These are phyloP conservation scores for Barbus barbus DNA, from an alignment of 2,113 vertebrate genomes.

Conservation along the genomic window DNA sequence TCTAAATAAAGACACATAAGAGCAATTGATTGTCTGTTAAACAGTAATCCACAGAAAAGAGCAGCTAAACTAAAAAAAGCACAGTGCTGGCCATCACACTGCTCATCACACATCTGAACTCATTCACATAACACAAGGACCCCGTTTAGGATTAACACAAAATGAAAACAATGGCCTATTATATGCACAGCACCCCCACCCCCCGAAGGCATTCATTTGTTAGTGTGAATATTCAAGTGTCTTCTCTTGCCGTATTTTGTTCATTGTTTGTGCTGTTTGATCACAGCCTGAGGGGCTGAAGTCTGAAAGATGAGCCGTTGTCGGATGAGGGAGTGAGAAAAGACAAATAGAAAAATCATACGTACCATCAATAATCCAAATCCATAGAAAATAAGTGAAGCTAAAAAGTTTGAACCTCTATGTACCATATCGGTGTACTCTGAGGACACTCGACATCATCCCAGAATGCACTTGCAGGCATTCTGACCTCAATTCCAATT, in stretches of 20 bases:
- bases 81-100: constrained; percentile 58
- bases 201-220: constrained; percentile 63
- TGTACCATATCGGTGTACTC: not conserved
- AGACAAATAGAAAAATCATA: constrained; percentile 32
- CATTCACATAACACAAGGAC: constrained; percentile 71
- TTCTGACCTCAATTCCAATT: constrained; percentile 20
- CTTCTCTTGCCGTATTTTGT: constrained; percentile 73
- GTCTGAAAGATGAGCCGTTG: constrained; percentile 73
- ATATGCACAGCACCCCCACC: constrained; percentile 56
- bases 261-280: constrained; percentile 76
- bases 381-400: constrained; percentile 22
- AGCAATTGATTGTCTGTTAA: not conserved
- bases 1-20: constrained; percentile 2
- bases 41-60: constrained; percentile 2
- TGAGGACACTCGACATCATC: not conserved
- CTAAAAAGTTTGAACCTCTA: not conserved
- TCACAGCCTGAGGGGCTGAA: constrained; percentile 65
- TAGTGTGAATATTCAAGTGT: constrained; percentile 37
- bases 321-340: constrained; percentile 54
- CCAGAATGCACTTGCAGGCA: constrained; percentile 32
- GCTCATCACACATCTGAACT: constrained; percentile 62
- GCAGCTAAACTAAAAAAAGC: not conserved
- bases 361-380: constrained; percentile 64
- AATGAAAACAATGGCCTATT: constrained; percentile 72
- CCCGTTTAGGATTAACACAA: constrained; percentile 70